These are phyloP conservation scores for Lasiurus borealis DNA, from an alignment of 2,113 vertebrate genomes.

Conservation along the genomic window DNA sequence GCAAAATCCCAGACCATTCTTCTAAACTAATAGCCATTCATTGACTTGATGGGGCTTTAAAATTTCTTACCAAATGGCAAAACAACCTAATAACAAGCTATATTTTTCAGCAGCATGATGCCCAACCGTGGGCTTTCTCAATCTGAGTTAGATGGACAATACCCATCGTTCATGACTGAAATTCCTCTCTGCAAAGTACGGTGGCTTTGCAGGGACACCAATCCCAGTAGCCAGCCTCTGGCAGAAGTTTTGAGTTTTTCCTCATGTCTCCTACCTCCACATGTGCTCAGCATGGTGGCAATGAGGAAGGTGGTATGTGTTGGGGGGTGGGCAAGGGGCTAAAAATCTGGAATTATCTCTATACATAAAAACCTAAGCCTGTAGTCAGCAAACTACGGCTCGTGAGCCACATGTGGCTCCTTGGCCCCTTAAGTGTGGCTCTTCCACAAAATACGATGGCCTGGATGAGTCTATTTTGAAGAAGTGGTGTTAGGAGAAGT, in stretches of 20 bases:
- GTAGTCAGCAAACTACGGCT: too few relatives aligned
- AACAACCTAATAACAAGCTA: neutral
- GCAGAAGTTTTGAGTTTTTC: neutral
- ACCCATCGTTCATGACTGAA: neutral
- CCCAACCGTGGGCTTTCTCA: neutral
- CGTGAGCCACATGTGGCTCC: too few relatives aligned
- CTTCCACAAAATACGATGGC: too few relatives aligned
- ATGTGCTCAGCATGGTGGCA: neutral
- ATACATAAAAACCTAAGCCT: too few relatives aligned
- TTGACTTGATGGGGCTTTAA: neutral
- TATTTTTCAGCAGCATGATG: neutral
- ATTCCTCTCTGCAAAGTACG: neutral
- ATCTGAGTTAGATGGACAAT: neutral
- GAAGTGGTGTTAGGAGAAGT: too few relatives aligned
- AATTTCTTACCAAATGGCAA: conserved; percentile 12
- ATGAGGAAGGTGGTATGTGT: neutral
- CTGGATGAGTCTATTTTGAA: too few relatives aligned
- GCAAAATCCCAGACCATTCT: neutral
- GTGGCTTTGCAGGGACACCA: neutral
- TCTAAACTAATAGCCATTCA: neutral
- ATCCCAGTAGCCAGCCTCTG: neutral
- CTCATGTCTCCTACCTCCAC: neutral
- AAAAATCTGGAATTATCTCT: neutral
- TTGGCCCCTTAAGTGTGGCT: too few relatives aligned
- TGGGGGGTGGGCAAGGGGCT: too few relatives aligned